Conservation (phyloP, 2,888 invertebrate genomes). For the Melinaea marsaeus region DNA sequence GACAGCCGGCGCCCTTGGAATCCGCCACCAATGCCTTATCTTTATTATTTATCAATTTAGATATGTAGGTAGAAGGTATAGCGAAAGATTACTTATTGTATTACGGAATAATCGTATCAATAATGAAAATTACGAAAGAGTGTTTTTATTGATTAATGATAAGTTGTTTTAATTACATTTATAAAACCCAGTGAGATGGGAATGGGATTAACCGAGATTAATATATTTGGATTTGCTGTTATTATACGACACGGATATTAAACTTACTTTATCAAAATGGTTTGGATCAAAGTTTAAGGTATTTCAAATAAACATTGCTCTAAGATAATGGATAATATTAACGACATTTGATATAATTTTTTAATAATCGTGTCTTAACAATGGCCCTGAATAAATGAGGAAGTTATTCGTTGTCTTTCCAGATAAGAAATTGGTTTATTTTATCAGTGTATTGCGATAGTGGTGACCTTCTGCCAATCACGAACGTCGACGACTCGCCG, state of each 20-base stretch:
- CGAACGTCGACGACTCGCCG: constrained; percentile 34
- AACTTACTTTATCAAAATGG: constrained; percentile 38
- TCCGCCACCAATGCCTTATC: constrained; percentile 23
- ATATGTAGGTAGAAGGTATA: constrained; percentile 43
- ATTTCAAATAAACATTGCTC: no score
- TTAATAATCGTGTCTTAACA: constrained; percentile 24
- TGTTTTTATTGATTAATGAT: no score
- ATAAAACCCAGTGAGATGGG: no score
- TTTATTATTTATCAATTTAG: constrained; percentile 37
- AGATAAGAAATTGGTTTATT: constrained; percentile 67
- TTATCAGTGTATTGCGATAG: constrained; percentile 62
- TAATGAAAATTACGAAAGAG: no score
- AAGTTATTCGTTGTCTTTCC: constrained; percentile 59
- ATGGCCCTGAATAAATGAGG: constrained; percentile 66
- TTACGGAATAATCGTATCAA: neutral
- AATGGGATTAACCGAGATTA: no score
- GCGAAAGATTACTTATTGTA: neutral
- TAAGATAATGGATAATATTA: constrained; percentile 7
- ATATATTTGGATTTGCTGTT: constrained; percentile 36
- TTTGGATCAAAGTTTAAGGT: no score
- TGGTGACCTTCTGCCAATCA: constrained; percentile 51
- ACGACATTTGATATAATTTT: neutral
- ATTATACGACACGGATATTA: constrained; percentile 24
- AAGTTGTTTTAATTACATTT: no score
- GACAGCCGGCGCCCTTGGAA: constrained; percentile 21